Conservation (phyloP, 2,797 vertebrate genomes). For the Podarcis siculus region DNA sequence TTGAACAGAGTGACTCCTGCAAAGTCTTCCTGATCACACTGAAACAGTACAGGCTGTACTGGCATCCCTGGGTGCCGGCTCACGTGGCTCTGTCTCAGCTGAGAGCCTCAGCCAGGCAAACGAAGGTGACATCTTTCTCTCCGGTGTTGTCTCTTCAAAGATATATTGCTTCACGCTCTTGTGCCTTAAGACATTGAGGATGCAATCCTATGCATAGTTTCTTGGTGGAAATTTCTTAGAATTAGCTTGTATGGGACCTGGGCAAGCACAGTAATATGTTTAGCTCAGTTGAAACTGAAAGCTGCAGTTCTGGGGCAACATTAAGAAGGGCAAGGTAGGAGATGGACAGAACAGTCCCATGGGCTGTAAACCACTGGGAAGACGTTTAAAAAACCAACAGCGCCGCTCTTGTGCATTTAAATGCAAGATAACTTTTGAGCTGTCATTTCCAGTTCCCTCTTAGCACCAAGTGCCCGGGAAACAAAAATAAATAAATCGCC, state of each 20-base stretch:
- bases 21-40: constrained; percentile 34
- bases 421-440: background rate
- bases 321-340: background rate
- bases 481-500: background rate
- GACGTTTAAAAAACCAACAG: background rate
- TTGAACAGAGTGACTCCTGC: constrained; percentile 51
- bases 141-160: background rate
- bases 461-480: background rate
- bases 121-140: constrained; percentile 52
- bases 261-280: background rate
- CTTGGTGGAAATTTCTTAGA: background rate
- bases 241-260: background rate
- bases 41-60: constrained; percentile 35
- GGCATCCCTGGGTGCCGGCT: background rate
- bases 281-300: background rate
- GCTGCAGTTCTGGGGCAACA: background rate
- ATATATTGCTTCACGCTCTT: background rate
- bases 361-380: background rate
- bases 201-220: constrained; percentile 39
- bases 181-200: background rate
- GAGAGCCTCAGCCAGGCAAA: constrained; percentile 9
- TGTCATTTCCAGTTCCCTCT: background rate
- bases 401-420: too few species aligned
- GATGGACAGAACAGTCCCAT: too few species aligned
- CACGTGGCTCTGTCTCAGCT: constrained; percentile 39